These are phyloP conservation scores for Latheticus oryzae DNA, from an alignment of 2,888 invertebrate genomes.

Conservation along the genomic window DNA sequence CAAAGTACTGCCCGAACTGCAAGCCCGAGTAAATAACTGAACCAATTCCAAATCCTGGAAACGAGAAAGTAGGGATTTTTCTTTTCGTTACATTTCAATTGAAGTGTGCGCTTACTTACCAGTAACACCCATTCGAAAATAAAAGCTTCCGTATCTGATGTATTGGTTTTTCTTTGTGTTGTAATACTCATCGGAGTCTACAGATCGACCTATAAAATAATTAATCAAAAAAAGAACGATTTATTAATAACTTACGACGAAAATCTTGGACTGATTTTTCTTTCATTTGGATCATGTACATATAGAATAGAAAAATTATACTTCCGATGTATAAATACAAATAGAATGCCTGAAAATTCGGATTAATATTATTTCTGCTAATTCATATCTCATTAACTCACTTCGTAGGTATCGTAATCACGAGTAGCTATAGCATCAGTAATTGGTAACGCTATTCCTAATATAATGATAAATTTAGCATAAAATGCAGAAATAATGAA, in stretches of 20 bases:
- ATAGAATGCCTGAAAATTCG: constrained; percentile 78
- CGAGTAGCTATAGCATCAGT: constrained; percentile 46
- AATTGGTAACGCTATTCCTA: constrained; percentile 48
- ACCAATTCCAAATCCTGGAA: constrained; percentile 77
- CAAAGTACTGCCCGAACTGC: constrained; percentile 77
- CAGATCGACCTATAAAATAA: constrained; percentile 39
- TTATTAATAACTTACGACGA: constrained; percentile 52
- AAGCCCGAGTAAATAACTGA: constrained; percentile 80
- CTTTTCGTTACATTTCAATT: background rate
- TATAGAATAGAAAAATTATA: constrained; percentile 85
- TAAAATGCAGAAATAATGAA: constrained; percentile 45
- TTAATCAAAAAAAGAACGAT: background rate
- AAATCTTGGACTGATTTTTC: constrained; percentile 55
- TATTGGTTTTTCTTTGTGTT: constrained; percentile 49
- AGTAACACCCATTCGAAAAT: constrained; percentile 73
- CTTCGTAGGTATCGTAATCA: constrained; percentile 41
- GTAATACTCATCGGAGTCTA: constrained; percentile 59
- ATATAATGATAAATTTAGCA: constrained; percentile 45
- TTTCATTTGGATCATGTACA: constrained; percentile 75
- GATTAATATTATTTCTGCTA: constrained; percentile 25
- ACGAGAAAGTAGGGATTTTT: constrained; percentile 6
- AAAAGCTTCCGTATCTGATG: constrained; percentile 72
- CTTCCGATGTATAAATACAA: constrained; percentile 88
- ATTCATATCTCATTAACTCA: constrained; percentile 33
- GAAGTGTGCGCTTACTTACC: constrained; percentile 47